Conservation (phyloP, 2,797 vertebrate genomes). For the Tenualosa ilisha region DNA sequence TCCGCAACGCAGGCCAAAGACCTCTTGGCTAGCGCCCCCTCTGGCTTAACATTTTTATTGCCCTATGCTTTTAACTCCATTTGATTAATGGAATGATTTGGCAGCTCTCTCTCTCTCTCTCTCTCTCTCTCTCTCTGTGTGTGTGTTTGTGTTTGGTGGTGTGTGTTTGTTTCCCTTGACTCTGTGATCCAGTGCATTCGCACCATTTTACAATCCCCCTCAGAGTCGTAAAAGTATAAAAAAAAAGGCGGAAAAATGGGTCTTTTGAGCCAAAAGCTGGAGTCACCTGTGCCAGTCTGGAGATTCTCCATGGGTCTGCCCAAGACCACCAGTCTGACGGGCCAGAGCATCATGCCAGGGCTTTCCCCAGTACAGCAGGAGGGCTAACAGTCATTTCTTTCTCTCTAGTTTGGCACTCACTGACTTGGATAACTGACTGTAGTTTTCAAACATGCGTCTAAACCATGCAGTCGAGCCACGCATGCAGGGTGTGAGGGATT, state of each 20-base stretch:
- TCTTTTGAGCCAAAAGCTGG: neutral
- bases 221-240: neutral
- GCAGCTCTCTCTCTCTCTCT: neutral
- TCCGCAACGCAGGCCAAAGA: neutral
- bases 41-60: neutral
- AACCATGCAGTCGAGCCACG: neutral
- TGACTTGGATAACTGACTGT: neutral
- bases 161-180: neutral
- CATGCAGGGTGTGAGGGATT: neutral
- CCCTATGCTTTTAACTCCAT: neutral
- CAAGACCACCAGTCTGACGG: neutral
- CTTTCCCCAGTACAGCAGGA: neutral
- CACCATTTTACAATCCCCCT: neutral
- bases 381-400: neutral
- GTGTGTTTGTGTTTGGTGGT: neutral
- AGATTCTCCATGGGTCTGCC: neutral
- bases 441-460: neutral
- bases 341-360: neutral
- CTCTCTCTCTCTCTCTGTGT: no score
- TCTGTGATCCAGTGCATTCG: neutral
- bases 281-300: neutral
- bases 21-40: neutral
- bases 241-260: neutral
- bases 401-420: neutral
- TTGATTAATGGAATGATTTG: constrained; percentile 13